Evolutionary conservation across 30 jellyfish, hydroid and myxozoan species (phyloP).

Genomic region (Phacellophora camtschatica): DNA sequence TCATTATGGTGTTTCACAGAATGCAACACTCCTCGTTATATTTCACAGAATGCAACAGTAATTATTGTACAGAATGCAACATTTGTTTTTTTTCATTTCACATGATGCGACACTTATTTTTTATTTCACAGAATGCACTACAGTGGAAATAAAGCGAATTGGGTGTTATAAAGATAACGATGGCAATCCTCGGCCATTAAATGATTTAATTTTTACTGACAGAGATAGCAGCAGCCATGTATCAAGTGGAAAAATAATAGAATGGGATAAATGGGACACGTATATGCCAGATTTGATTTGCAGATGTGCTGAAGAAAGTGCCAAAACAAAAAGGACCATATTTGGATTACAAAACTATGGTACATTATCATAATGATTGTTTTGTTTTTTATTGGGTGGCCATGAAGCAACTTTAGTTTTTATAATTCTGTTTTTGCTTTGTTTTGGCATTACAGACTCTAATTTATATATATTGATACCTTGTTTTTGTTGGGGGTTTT

Average conservation of each 20-base stretch:
- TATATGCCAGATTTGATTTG: constrained; percentile 58
- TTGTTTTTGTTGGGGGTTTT: too few species aligned
- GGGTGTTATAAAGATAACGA: constrained; percentile 52
- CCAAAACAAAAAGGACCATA: not conserved
- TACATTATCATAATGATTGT: not conserved
- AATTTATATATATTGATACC: too few species aligned
- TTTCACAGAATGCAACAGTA: too few species aligned
- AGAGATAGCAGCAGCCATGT: constrained; percentile 1
- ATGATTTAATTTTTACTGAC: constrained; percentile 47
- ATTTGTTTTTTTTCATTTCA: too few species aligned
- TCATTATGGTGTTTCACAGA: too few species aligned
- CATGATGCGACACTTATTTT: not conserved
- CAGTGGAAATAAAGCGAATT: not conserved
- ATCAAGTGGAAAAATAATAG: not conserved
- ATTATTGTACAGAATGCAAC: too few species aligned
- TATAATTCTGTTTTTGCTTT: too few species aligned
- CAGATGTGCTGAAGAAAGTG: constrained; percentile 67
- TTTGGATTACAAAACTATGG: constrained; percentile 50
- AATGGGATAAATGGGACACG: constrained; percentile 51
- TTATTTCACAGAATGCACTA: not conserved
- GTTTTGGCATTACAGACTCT: too few species aligned
- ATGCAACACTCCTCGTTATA: too few species aligned
- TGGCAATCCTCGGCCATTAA: constrained; percentile 41
- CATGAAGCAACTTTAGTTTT: too few species aligned
- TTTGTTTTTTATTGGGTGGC: too few species aligned